Base-by-base conservation (phyloP, 2,888 invertebrate species). In the Nomada lathburiana region DNA sequence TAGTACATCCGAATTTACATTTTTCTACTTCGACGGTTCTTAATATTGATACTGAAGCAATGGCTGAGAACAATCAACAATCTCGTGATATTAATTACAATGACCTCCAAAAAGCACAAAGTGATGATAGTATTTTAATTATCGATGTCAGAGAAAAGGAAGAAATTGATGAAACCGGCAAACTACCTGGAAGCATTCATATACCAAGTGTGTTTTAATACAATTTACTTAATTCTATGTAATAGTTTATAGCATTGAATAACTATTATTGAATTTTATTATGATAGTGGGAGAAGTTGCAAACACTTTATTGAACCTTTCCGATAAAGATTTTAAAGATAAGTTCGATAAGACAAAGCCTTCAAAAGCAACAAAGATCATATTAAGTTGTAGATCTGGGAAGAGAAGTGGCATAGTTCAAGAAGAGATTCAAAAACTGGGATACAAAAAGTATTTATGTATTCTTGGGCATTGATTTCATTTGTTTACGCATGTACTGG, bases 81-180 rank as follows among this genome's bases (percentile, higher is more conserved):
- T 29, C 73, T 29, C 55, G 88, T 2, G 86, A 83, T 65, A 53
- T 92, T 18, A 63, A 87, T 85, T 93, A 92, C 72, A 81, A 91
- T n/a, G 90, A 89, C 16, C 50, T 92, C 74, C 36, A 90, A 47
- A 94, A 95, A 87, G 93, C 94, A 23, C 91, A 95, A 73, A 93
- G 94, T 63, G 94, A 95, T 72, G 92, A 94, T 18, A 93, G 93
- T 67, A 95, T 95, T 75, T 89, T 96, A 20, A 95, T 97, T 42
- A 95, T 98, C 81, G 97, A 97, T 94, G 97, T 97, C 0, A 95
- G 97, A 85, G 97, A 97, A 91, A 96, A 97, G 47, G 93, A 95
- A 16, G 97, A 97, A 94, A 93, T 97, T 13, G 93, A 95, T 82
- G 96, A 97, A 91, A 95, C 96, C 86, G 97, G 97, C 3, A 94